Base-by-base conservation (phyloP, 30 jellyfish, hydroid and myxozoan species). In the Nemopilema nomurai region DNA sequence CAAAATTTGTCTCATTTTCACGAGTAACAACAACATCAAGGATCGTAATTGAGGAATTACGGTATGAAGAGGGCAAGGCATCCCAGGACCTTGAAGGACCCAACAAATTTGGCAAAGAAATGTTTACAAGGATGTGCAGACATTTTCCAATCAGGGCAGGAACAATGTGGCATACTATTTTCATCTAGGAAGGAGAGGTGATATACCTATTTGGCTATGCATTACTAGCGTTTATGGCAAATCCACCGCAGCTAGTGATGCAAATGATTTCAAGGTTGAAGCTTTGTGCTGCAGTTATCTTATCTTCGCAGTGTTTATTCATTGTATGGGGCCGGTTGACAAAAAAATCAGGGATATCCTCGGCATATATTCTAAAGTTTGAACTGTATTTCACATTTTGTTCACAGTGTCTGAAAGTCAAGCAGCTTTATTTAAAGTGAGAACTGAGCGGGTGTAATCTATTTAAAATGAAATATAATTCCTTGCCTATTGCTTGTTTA, bases 51-150 rank as follows among this genome's bases (percentile, higher is more conserved):
- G 74, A 74, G 63, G 89, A 72, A 20, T 73, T 32, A 52, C 88
- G 49, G 66, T 84, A 84, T 22, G 23, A 19, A 16, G 51, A 21
- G 18, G 93, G 82, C 30, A 84, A 30, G 28, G 81, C 51, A 23
- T 73, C 88, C 93, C 89, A 84, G 20, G 87, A 53, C 83, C 81
- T 71, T 3, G 71, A 71, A 24, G 87, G 81, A 26, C 30, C 17
- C 4, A 4, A 6, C 23, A 28, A 80, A 67, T 7, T 71, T 33
- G 1, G 88, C 81, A 63, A 84, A 84, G 71, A 84, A 67, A 49
- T 84, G 93, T 51, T 65, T 73, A 62, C 93, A 84, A n/a, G 87
- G 93, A 27, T 64, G 53, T 22, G 76, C 70, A 26, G 93, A 64
- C 74, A 16, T 63, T 57, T 49, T 13, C 93, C 93, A 84, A 51